Evolutionary conservation across 2,797 vertebrate genomes (phyloP), one percentile per base, ranked within the genome.

Genomic region (Microhierax caerulescens): DNA sequence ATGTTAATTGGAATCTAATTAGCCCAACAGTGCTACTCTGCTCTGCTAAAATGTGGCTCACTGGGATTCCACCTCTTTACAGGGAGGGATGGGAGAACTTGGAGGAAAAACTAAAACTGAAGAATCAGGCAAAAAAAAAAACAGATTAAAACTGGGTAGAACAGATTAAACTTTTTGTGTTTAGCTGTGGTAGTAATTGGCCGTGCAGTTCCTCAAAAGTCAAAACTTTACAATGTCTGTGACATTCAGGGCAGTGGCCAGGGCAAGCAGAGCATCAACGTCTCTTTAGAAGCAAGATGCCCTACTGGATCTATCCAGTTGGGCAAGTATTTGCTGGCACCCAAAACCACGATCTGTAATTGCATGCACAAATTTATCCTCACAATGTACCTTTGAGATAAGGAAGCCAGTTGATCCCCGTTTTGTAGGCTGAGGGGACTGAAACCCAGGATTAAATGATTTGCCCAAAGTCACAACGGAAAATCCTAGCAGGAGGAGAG

Each of bases 1-100:
- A 20, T 54, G 65, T 72, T 91, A 74, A 70, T 57, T 92, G 74
- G 80, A 74, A 85, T 91, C 78, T 80, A 87, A 93, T 92, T 91
- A 96, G 80, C 75, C 67, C 0, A 0, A 41, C 77, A 73, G 34
- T 5, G 23, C 51, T 88, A 39, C 63, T 89, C 43, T 15, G 50
- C 77, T 74, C 83, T 50, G 70, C 53, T 93, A 43, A 77, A 67
- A 34, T 45, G 48, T 3, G 73, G 43, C 83, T 85, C 0, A 0
- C 47, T 68, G 64, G 39, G 60, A 68, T 67, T 67, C 60, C 56
- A 61, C 15, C 59, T 51, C 47, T 43, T 88, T 18, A 3, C 21
- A 27, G 50, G 50, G 37, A 61, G 54, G 74, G 72, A 60, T 4
- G 28, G 50, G 39, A 78, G 61, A 51, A 69, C 22, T 45, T 13